Percentiles rank a stretch among this genome's conserved stretches.
phyloP scores from a whole-genome alignment of 2,797 vertebrate species.

The Xenopus petersii region DNA sequence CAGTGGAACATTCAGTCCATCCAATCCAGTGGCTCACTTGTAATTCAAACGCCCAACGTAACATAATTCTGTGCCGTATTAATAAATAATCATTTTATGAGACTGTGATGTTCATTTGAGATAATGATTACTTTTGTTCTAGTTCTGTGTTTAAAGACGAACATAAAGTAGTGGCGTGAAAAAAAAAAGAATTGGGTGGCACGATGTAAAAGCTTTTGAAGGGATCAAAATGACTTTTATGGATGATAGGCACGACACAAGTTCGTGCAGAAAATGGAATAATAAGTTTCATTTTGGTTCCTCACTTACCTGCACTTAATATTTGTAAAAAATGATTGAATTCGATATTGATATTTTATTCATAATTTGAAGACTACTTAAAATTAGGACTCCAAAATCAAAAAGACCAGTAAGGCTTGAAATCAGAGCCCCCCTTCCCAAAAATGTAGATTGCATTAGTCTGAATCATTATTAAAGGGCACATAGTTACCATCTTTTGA shows the following conservation, averaged over 20 bases:
- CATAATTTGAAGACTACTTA: background rate
- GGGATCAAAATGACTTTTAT: background rate
- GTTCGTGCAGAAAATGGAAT: no score
- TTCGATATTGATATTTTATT: background rate
- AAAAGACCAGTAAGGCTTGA: no score
- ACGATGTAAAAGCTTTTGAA: background rate
- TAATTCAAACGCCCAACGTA: slow-evolving; percentile 6
- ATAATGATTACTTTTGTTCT: slow-evolving; percentile 6
- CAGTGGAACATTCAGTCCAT: no score
- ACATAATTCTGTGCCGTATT: slow-evolving; percentile 11
- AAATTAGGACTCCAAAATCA: background rate
- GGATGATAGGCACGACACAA: background rate
- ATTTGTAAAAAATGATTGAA: no score
- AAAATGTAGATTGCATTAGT: no score
- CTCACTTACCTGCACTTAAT: background rate
- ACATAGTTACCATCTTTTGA: no score
- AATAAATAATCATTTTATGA: slow-evolving; percentile 13
- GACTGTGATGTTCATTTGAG: slow-evolving; percentile 8
- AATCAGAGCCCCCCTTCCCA: no score
- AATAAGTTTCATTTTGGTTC: background rate
- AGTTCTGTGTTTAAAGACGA: background rate
- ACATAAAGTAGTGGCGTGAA: background rate
- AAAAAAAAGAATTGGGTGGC: background rate
- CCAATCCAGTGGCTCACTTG: background rate
- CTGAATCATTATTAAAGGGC: no score